Evolutionary conservation across 1,140 invertebrate species (phyloP), one percentile per base, ranked within the genome.

Genomic region (Dreissena rostriformis): DNA sequence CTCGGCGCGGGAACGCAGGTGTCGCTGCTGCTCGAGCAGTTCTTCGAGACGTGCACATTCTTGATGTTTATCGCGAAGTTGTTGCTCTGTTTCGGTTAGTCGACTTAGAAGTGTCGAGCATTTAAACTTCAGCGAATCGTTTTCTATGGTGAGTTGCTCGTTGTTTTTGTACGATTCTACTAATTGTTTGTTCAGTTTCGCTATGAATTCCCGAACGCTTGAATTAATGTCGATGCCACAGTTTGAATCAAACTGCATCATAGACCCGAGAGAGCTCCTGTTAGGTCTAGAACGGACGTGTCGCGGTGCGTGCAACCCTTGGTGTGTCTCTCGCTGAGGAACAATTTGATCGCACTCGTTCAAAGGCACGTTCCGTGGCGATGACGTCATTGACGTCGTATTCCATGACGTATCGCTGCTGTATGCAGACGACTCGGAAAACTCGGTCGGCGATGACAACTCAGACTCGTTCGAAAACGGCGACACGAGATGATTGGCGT

Each of bases 161-260:
- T 24, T 71, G 26, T 70, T 65, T 80, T 67, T 80, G 28, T 80
- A 80, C 1, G 77, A 80, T n/a, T 80, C 77, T 1, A 80, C 65
- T 15, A 80, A 29, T 49, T 80, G 77, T 24, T 80, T 80, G 17
- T 80, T 65, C n/a, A 80, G 29, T 22, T 17, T 61, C n/a, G 19
- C 26, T 15, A 57, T 19, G 29, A 76, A 76, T 57, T 71, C 77
- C 4, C 12, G 73, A 28, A 63, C 55, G 15, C 14, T 57, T 49
- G 29, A 61, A 52, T 19, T 17, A 24, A 26, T 6, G 22, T 24
- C 22, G 17, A n/a, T 61, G 57, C 22, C 17, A 24, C 17, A 61
- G 12, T 24, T n/a, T 61, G 57, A 19, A n/a, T 61, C 57, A n/a
- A 75, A 19, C 7, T 75, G 52, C 28, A 52, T 15, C 53, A 63